Evolutionary conservation across 2,797 vertebrate species (phyloP).

Genomic region (Thunnus albacares): DNA sequence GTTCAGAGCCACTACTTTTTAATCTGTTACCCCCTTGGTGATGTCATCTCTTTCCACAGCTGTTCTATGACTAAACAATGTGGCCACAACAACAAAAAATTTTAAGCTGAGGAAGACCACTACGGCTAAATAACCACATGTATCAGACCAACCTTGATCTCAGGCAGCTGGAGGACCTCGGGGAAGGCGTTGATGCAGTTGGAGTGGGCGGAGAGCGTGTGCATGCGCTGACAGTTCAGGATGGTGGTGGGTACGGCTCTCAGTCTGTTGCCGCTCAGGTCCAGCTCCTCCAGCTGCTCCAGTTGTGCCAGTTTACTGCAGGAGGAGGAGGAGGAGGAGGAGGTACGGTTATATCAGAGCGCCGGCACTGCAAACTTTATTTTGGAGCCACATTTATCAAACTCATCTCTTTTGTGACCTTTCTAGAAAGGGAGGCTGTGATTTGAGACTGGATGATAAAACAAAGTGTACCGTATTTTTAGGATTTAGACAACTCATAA

Average conservation of each 20-base stretch:
- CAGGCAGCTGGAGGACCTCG: conserved; percentile 95
- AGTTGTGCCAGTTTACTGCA: conserved; percentile 97
- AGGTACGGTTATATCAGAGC: conserved; percentile 3
- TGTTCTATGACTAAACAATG: too few species aligned
- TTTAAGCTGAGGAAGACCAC: background rate
- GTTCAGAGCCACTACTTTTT: too few species aligned
- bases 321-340: background rate
- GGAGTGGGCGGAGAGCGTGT: conserved; percentile 95
- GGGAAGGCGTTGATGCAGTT: conserved; percentile 96
- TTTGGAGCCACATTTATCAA: conserved; percentile 15
- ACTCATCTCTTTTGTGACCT: conserved; percentile 14
- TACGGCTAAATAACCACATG: background rate
- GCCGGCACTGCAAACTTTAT: background rate
- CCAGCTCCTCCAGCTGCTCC: conserved; percentile 96
- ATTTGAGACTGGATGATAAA: background rate
- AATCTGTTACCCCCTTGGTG: too few species aligned
- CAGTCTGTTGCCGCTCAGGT: conserved; percentile 96
- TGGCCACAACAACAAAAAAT: background rate
- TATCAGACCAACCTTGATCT: conserved; percentile 91
- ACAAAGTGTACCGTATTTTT: background rate
- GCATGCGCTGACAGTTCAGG: conserved; percentile 93
- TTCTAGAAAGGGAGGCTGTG: background rate
- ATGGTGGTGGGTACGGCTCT: conserved; percentile 95
- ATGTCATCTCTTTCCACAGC: too few species aligned
- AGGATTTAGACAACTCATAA: background rate